Evolutionary conservation across 2,113 vertebrate genomes (phyloP).

Genomic region (Willisornis vidua): DNA sequence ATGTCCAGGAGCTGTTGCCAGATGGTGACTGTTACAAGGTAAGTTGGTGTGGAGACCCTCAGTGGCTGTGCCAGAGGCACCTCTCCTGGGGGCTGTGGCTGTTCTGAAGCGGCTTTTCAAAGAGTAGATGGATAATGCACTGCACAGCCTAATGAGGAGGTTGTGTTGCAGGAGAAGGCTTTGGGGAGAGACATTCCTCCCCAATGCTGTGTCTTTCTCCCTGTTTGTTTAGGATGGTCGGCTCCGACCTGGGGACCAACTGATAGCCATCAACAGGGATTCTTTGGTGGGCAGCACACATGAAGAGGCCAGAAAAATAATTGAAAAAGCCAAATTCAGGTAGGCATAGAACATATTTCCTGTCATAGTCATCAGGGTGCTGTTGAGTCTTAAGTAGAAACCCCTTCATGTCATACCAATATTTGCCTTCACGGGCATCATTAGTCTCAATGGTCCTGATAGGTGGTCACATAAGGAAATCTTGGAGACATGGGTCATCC

Average conservation of each 20-base stretch:
- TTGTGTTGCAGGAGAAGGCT: not conserved
- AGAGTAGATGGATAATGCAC: not conserved
- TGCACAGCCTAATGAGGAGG: not conserved
- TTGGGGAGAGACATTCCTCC: not conserved
- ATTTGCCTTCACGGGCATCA: not conserved
- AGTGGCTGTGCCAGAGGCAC: not conserved
- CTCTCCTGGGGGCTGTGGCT: not conserved
- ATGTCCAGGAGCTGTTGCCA: slow-evolving; percentile 85
- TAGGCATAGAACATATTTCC: slow-evolving; percentile 15
- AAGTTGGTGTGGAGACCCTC: not conserved
- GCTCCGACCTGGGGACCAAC: slow-evolving; percentile 86
- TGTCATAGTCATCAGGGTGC: no score
- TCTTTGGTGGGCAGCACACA: slow-evolving; percentile 87
- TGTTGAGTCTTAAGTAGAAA: not conserved
- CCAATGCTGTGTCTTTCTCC: not conserved
- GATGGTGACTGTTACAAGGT: slow-evolving; percentile 87
- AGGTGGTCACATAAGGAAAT: not conserved
- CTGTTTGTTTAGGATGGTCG: slow-evolving; percentile 81
- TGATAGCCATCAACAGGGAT: slow-evolving; percentile 89
- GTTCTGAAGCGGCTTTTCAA: not conserved
- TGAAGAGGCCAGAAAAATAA: slow-evolving; percentile 86
- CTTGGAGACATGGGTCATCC: not conserved
- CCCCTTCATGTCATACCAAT: not conserved
- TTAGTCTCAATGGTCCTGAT: not conserved
- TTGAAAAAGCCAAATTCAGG: slow-evolving; percentile 85